phyloP scores from a whole-genome alignment of 2,888 invertebrate species.

The Diaphora mendica region DNA sequence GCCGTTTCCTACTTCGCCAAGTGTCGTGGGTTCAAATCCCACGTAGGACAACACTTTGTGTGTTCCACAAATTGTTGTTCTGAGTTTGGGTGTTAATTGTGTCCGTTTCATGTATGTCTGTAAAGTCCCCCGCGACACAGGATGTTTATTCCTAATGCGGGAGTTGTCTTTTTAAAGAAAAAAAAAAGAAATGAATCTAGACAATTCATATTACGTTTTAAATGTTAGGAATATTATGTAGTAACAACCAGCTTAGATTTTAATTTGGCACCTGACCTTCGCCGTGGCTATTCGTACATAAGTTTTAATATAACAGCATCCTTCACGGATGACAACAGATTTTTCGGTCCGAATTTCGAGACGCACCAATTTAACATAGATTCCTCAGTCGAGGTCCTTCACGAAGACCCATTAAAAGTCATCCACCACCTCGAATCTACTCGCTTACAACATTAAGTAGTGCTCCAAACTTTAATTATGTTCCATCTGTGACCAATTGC shows the following conservation, averaged over 20 bases:
- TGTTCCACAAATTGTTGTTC: no score
- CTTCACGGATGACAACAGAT: conserved; percentile 46
- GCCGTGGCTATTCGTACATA: not conserved
- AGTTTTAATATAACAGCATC: conserved; percentile 29
- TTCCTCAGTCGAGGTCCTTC: conserved; percentile 79
- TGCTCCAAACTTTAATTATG: conserved; percentile 86
- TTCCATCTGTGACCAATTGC: conserved; percentile 86
- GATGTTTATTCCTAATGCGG: no score
- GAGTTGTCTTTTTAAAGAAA: no score
- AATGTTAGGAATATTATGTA: not conserved
- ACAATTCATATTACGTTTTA: not conserved
- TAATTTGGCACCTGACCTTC: not conserved
- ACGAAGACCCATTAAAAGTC: conserved; percentile 84
- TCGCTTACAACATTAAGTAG: conserved; percentile 84
- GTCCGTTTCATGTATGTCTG: no score
- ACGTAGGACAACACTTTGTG: no score
- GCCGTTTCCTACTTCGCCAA: no score
- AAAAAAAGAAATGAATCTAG: no score
- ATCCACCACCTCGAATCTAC: conserved; percentile 82
- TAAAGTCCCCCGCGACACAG: no score
- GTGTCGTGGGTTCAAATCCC: no score
- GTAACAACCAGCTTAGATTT: not conserved
- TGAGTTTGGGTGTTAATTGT: no score
- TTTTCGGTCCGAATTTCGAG: conserved; percentile 50
- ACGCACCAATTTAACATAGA: conserved; percentile 75